phyloP scores from a whole-genome alignment of 2,113 vertebrate genomes.

The Sterrhoptilus dennistouni region DNA sequence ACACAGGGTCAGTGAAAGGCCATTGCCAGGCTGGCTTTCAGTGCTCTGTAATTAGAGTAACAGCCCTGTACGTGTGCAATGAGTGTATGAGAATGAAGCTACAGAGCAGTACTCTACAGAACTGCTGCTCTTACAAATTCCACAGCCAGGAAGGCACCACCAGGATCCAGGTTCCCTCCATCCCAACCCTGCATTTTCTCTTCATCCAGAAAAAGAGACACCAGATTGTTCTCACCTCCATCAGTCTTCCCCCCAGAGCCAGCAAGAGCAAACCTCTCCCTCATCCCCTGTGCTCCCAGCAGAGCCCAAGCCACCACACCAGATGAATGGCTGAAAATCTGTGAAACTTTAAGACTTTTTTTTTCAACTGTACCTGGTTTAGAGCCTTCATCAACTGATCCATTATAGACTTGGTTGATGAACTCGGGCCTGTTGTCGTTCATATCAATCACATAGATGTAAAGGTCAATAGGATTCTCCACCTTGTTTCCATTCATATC shows the following conservation, averaged over 20 bases:
- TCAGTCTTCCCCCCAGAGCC: neutral
- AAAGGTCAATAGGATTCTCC: slow-evolving; percentile 97
- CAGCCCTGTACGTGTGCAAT: neutral
- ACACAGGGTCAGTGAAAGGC: neutral
- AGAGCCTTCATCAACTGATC: slow-evolving; percentile 93
- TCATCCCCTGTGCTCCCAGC: neutral
- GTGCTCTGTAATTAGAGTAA: neutral
- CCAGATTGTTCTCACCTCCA: neutral
- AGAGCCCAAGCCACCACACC: neutral
- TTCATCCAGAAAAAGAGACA: neutral
- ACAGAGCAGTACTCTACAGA: neutral
- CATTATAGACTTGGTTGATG: slow-evolving; percentile 93
- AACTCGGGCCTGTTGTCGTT: slow-evolving; percentile 97
- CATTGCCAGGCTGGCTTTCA: neutral
- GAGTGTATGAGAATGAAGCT: rapidly evolving
- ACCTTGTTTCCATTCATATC: slow-evolving; percentile 99
- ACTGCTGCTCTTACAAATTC: neutral
- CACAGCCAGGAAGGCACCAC: neutral
- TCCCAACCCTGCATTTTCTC: neutral
- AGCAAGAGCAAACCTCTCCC: neutral
- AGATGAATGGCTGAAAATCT: neutral
- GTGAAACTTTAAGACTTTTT: neutral
- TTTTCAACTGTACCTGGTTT: slow-evolving; percentile 85
- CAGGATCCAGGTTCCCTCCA: neutral
- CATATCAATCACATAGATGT: slow-evolving; percentile 99